phyloP scores from a whole-genome alignment of 2,888 invertebrate species.

The Caenorhabditis sp. region DNA sequence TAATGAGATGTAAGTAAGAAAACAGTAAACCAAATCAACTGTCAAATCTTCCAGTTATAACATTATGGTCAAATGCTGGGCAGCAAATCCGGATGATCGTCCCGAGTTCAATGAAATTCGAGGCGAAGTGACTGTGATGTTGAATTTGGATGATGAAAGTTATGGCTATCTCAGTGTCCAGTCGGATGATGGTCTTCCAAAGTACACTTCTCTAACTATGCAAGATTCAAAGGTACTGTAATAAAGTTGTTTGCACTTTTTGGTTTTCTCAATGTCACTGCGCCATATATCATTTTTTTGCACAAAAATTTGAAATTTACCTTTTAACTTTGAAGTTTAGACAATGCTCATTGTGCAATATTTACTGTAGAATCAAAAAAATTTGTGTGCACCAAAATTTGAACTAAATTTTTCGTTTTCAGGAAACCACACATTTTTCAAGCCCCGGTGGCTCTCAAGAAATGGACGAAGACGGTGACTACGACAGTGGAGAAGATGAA shows the following conservation, averaged over 20 bases:
- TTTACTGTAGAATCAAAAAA: no score
- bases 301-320: no score
- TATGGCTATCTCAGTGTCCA: slow-evolving; percentile 69
- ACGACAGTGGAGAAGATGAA: slow-evolving; percentile 38
- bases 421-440: slow-evolving; percentile 46
- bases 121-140: slow-evolving; percentile 61
- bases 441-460: slow-evolving; percentile 40
- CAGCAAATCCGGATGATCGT: slow-evolving; percentile 55
- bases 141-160: slow-evolving; percentile 71
- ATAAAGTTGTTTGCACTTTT: slow-evolving; percentile 1
- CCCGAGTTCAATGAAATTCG: slow-evolving; percentile 66
- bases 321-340: no score
- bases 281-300: no score
- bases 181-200: slow-evolving; percentile 43
- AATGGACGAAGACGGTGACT: slow-evolving; percentile 47
- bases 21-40: neutral
- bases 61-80: slow-evolving; percentile 70
- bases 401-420: neutral
- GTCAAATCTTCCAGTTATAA: slow-evolving; percentile 63
- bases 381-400: no score
- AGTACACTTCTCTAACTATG: slow-evolving; percentile 51
- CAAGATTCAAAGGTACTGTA: slow-evolving; percentile 52
- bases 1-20: slow-evolving; percentile 71
- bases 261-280: no score
- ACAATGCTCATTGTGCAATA: no score